phyloP scores from a whole-genome alignment of 2,888 invertebrate species.

The Cylloceria caligata region DNA sequence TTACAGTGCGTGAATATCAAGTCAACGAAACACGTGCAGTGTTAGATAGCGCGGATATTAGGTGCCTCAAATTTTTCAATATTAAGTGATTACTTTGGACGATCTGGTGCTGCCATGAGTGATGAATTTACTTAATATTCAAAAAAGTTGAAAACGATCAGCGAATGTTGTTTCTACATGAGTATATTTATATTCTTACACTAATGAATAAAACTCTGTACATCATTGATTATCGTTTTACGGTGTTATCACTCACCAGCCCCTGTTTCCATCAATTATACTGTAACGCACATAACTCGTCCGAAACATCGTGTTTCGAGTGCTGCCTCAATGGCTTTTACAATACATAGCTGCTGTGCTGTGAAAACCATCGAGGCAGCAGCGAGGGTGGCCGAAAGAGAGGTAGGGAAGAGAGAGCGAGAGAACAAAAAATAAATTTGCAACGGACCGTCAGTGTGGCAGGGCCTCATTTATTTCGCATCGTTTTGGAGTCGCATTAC shows the following conservation, averaged over 20 bases:
- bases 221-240: conserved; percentile 43
- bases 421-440: conserved; percentile 38
- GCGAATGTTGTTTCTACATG: conserved; percentile 58
- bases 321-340: too few relatives aligned
- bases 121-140: not conserved
- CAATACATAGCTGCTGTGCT: conserved; percentile 23
- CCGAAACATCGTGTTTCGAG: conserved; percentile 31
- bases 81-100: not conserved
- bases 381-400: not conserved
- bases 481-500: conserved; percentile 66
- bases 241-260: conserved; percentile 27
- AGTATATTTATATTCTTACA: conserved; percentile 64
- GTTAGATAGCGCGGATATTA: not conserved
- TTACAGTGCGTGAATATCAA: conserved; percentile 23
- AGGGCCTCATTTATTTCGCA: conserved; percentile 63
- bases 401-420: not conserved
- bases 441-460: conserved; percentile 38
- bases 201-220: conserved; percentile 54
- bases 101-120: not conserved
- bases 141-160: not conserved
- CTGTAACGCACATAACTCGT: conserved; percentile 11
- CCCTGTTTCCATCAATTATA: conserved; percentile 11
- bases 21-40: conserved; percentile 1
- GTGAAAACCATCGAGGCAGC: conserved; percentile 20
- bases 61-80: conserved; percentile 29